Base-by-base conservation (phyloP, 2,113 vertebrate species). In the Hoplias malabaricus region DNA sequence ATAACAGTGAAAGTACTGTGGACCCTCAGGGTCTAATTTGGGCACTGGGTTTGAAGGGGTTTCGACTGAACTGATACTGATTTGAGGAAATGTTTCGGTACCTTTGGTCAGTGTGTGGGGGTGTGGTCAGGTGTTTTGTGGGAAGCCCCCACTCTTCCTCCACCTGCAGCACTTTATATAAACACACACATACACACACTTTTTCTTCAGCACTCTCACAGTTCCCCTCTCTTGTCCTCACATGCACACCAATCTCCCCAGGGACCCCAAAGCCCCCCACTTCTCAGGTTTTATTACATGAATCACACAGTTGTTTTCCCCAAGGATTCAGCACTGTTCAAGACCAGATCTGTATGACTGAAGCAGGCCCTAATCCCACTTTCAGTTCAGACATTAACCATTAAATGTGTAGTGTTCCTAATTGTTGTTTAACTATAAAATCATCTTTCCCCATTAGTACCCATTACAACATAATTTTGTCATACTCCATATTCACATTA, bases 61-160 rank as follows among this genome's bases (percentile, higher is more conserved):
- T 82, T 82, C 54, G 68, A 83, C 80, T 88, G 89, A 93, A 93
- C 88, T 88, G 91, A 93, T 92, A 93, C 92, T 84, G 71, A 86
- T 89, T 88, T 91, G 89, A 91, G 91, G 92, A 93, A 91, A 84
- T 88, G 86, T 88, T 71, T 84, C 86, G 71, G 80, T 81, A 76
- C 85, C 81, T 69, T 71, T 82, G 85, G 85, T 84, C 80, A 86
- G 40, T 71, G 61, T 78, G 61, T 74, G 67, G 40, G 56, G 76
- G 77, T 76, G 87, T 82, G 87, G 87, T 91, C 87, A 87, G 82
- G 86, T 89, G 88, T 81, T 86, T n/a, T 88, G 84, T 85, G 88
- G 79, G 87, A 83, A 91, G 85, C 89, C 91, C 88, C 85, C 79
- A 87, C 80, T 29, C 38, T 31, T 66, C 43, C 61, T 89, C 86